Base-by-base conservation (phyloP, 2,888 invertebrate genomes). In the Aphelenchoides bicaudatus region DNA sequence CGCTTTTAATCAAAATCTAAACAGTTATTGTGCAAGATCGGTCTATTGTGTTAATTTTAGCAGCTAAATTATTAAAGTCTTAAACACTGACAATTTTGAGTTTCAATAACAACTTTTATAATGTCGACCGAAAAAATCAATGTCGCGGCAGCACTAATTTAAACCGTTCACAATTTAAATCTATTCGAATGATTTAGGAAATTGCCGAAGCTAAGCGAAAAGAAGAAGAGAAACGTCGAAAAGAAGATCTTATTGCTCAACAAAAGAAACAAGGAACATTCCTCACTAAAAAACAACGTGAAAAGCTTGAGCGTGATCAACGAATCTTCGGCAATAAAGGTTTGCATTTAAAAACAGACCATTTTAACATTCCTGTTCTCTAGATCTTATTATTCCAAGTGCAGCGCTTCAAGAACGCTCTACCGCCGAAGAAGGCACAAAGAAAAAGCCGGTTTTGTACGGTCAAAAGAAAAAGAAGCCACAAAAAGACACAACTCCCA, bases 231-330 rank as follows among this genome's bases (percentile, higher is more conserved):
- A 94, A 91, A 79, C 87, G 88, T 75, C 90, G 90, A 78, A 90
- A 92, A 81, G 91, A 90, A 78, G 92, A 92, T 78, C 85, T 89
- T 50, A 91, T 90, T 80, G 91, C 91, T 75, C 85, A 90, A 77
- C 84, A 91, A 70, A 94, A 94, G 81, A 90, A 89, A n/a, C 94
- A 94, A 82, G 96, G 96, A 2, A 94, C 91, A 81, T 83, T 91
- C 30, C 82, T 94, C 59, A 92, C 92, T 1, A 87, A 89, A 0
- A 92, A 92, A 80, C 92, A 98, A 79, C 92, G 90, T 79, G 88
- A 88, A 66, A 91, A 91, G 72, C 86, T 88, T 63, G 69, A 70
- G 52, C 88, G 91, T 67, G 90, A 91, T 5, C 88, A 90, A 80
- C 52, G 63, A 53, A 21, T 53, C 8, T 63, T 67, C 28, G 34